Base-by-base conservation (phyloP, 2,888 invertebrate genomes). In the Celastrina argiolus region DNA sequence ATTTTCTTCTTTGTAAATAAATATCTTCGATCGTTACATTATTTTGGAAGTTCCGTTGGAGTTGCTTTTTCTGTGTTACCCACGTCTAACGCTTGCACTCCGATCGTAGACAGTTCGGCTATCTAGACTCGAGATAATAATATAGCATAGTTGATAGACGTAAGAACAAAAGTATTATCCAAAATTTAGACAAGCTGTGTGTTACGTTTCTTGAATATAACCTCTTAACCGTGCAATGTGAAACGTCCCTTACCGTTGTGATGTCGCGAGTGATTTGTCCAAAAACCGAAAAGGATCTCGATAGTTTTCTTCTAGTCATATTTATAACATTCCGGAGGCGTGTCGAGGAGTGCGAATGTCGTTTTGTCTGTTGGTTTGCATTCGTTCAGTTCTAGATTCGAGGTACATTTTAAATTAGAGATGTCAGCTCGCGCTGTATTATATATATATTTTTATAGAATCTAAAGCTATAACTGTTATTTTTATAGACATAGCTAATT, bases 381-480 rank as follows among this genome's bases (percentile, higher is more conserved):
- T 86, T 80, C 87, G 82, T 83, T 82, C 84, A 31, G 34, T 85
- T 84, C 78, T 84, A 81, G 82, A 82, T 81, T 75, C 79, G 81
- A 82, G 80, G 75, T 74, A 83, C 78, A 76, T 81, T 85, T 85
- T 81, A 84, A 87, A 85, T 86, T 87, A 89, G 85, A 87, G 84
- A 88, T 81, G 73, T 79, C 87, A 84, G 88, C 86, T 77, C 74
- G 78, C 76, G 89, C 88, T 89, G 89, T 73, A 77, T 81, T 81
- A 85, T 86, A 87, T 88, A 87, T 88, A 89, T 90, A 88, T 89
- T 89, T 90, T 90, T 91, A 89, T 87, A 89, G 84, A 88, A 86
- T 87, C 81, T 83, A 85, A 84, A 84, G 87, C 89, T 89, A 80
- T 86, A 59, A 85, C 87, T 83, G 88, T 87, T 89, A 90, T 90